These are phyloP conservation scores for Ctenosaura bakeri DNA, from an alignment of 2,797 vertebrate species.

Conservation along the genomic window DNA sequence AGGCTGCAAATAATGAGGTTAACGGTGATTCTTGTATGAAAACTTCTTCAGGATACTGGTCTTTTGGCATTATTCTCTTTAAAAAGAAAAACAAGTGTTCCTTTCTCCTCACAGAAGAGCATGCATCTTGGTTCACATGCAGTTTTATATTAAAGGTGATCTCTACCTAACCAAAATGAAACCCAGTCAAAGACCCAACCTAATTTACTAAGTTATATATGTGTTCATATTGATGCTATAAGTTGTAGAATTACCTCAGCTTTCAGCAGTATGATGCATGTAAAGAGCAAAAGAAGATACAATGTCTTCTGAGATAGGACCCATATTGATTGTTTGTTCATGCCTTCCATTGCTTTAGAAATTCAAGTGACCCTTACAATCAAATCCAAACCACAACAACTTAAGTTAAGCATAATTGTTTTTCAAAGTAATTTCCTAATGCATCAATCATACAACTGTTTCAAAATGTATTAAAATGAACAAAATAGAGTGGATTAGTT, in stretches of 20 bases:
- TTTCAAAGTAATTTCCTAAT: conserved; percentile 18
- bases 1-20: background rate
- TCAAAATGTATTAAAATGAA: conserved; percentile 13
- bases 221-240: conserved; percentile 7
- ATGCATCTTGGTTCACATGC: conserved; percentile 12
- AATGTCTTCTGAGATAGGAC: background rate
- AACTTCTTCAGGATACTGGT: background rate
- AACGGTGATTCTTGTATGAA: background rate
- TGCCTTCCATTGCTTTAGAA: background rate
- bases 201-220: background rate
- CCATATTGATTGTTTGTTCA: background rate
- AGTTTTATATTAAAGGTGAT: conserved; percentile 23
- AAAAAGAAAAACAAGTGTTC: conserved; percentile 5
- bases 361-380: background rate
- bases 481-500: background rate
- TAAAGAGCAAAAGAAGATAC: background rate
- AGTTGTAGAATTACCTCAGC: background rate
- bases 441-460: background rate
- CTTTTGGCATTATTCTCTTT: background rate
- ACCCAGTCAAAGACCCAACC: background rate
- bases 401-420: background rate
- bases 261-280: conserved; percentile 43
- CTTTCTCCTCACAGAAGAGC: fast-evolving
- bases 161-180: conserved; percentile 21
- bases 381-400: background rate